Evolutionary conservation across 2,113 vertebrate genomes (phyloP), one percentile per base, ranked within the genome.

Genomic region (Ceyx melanurus): DNA sequence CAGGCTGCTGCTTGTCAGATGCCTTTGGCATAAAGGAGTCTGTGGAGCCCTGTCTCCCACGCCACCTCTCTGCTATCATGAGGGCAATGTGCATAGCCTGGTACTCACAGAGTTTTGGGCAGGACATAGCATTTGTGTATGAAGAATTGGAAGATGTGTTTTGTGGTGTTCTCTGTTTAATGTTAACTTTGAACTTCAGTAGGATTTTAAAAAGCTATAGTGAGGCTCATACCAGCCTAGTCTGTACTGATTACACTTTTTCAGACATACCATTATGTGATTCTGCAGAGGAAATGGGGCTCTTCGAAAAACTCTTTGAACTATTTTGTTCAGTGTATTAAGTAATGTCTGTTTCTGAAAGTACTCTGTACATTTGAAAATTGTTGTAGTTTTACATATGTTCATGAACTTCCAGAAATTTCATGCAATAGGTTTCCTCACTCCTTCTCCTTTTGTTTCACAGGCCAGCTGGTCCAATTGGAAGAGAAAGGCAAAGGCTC

Each of bases 401-500:
- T 42, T 80, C 22, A 56, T 35, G 82, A 48, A 46, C 37, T 62
- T 57, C 5, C 4, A 45, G 15, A 35, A 80, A 2, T 76, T 82
- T 73, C 3, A 23, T n/a, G 29, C 25, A 91, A 56, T 14, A 64
- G 21, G n/a, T 86, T 71, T 66, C 20, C 19, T 93, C 48, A 76
- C 12, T 72, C 19, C 42, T 29, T 80, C 18, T 10, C 73, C 50
- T 78, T 83, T 58, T 80, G 17, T 91, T 86, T 87, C 42, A 37
- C 83, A 99, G 98, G 98, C 76, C 98, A 97, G 71, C 97, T 98
- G 12, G 96, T 98, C 82, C 98, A 98, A 86, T 19, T 98, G 87
- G 98, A 99, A 94, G 98, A 99, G 94, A 98, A 98, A 78, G 98
- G 97, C 35, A 98, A 98, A 80, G 98, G 99, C n/a, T 98, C 98